Conservation (phyloP, 92 coral and sea anemone species). For the Zoanthus sociatus region DNA sequence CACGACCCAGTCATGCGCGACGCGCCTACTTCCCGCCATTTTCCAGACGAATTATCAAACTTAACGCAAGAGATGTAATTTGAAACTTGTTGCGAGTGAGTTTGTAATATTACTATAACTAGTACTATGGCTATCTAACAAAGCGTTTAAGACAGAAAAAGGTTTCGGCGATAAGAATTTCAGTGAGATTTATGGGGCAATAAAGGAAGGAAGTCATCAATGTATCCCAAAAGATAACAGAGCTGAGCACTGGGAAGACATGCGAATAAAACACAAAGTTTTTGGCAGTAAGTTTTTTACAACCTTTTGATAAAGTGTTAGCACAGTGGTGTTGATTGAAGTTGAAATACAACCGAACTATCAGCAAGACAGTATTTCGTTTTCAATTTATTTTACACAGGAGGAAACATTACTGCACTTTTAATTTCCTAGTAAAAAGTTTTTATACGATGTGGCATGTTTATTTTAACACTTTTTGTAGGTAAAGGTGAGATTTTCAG, state of each 20-base stretch:
- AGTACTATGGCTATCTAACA: too few relatives aligned
- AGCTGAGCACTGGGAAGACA: slow-evolving; percentile 10
- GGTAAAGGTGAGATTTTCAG: slow-evolving; percentile 52
- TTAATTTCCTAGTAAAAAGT: not conserved
- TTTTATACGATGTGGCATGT: not conserved
- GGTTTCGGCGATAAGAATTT: not conserved
- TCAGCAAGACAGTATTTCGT: not conserved
- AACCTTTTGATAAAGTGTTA: not conserved
- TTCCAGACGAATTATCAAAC: too few relatives aligned
- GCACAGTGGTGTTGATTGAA: too few relatives aligned
- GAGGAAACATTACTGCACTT: not conserved
- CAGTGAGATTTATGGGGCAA: not conserved
- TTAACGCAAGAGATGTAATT: too few relatives aligned
- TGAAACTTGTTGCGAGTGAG: too few relatives aligned
- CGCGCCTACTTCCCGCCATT: too few relatives aligned
- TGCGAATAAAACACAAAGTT: slow-evolving; percentile 40
- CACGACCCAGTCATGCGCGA: too few relatives aligned
- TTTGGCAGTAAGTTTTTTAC: slow-evolving; percentile 28
- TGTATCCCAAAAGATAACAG: not conserved
- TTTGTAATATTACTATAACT: too few relatives aligned
- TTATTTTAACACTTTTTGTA: not conserved
- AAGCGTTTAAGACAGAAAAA: not conserved
- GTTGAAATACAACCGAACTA: not conserved
- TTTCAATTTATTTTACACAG: not conserved
- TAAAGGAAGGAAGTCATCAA: not conserved